Evolutionary conservation across 2,888 invertebrate genomes (phyloP).

Genomic region (Heliothis peltigera): DNA sequence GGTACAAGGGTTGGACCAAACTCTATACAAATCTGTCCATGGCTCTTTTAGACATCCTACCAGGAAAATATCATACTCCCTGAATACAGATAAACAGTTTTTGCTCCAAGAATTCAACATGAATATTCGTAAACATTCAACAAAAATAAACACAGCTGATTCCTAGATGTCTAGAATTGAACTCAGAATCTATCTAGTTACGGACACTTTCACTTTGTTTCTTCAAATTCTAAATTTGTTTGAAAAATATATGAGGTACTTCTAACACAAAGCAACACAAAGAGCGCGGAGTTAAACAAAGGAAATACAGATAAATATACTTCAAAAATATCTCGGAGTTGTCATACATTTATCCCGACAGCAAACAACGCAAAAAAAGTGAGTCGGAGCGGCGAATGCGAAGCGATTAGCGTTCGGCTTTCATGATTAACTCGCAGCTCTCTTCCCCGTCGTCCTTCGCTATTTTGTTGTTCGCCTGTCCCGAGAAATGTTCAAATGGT

Average conservation of each 20-base stretch:
- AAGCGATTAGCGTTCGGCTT: conserved; percentile 75
- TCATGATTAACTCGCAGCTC: conserved; percentile 78
- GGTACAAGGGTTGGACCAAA: no score
- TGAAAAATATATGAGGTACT: conserved; percentile 34
- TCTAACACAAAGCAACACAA: conserved; percentile 26
- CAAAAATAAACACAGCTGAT: conserved; percentile 19
- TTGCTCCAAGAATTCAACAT: conserved; percentile 4
- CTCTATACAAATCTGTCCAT: no score
- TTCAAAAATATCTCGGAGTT: conserved; percentile 66
- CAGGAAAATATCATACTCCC: conserved; percentile 17
- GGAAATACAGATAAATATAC: conserved; percentile 58
- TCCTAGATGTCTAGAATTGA: conserved; percentile 26
- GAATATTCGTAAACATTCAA: conserved; percentile 19
- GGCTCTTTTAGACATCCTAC: conserved; percentile 13
- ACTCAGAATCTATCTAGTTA: conserved; percentile 38
- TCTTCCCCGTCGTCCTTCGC: conserved; percentile 65
- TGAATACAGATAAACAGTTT: conserved; percentile 21
- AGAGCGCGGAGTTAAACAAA: conserved; percentile 44
- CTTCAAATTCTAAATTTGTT: conserved; percentile 29
- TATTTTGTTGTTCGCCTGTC: conserved; percentile 64
- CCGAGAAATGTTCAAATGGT: conserved; percentile 62
- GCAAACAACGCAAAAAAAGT: conserved; percentile 74
- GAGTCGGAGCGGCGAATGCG: conserved; percentile 68
- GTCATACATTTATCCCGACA: conserved; percentile 64
- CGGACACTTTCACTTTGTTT: conserved; percentile 30